Conservation (phyloP, 1,140 invertebrate genomes). For the Cydia fagiglandana region DNA sequence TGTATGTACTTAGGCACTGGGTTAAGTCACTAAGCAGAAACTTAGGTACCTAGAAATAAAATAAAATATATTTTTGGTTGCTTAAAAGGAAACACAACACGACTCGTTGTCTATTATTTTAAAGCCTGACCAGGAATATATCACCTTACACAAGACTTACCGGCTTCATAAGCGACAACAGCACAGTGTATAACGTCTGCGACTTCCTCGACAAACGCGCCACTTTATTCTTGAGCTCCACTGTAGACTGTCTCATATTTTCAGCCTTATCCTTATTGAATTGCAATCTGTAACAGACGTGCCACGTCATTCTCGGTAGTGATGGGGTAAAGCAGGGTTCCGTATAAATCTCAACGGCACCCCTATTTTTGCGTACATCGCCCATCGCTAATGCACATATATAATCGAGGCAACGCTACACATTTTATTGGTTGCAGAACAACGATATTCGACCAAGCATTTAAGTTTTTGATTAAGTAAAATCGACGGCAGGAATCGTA, state of each 20-base stretch:
- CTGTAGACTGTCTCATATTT: constrained; percentile 36
- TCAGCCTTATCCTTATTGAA: constrained; percentile 42
- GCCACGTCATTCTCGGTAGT: constrained; percentile 2
- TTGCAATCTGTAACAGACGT: constrained; percentile 37
- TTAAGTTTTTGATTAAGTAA: not conserved
- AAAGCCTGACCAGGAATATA: too few relatives aligned
- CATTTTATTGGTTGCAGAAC: not conserved
- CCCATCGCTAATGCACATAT: constrained; percentile 27
- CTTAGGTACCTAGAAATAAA: too few relatives aligned
- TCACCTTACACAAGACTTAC: constrained; percentile 34
- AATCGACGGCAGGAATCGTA: not conserved
- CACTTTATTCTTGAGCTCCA: constrained; percentile 40
- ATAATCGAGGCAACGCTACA: constrained; percentile 22
- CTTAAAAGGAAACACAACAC: too few relatives aligned
- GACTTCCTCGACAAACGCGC: constrained; percentile 34
- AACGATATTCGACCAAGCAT: constrained; percentile 24
- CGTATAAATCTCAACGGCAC: not conserved
- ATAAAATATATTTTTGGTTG: too few relatives aligned
- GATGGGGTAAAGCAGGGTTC: not conserved
- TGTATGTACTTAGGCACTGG: too few relatives aligned
- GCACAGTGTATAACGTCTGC: constrained; percentile 36
- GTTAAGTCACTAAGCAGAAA: too few relatives aligned
- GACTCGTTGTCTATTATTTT: too few relatives aligned
- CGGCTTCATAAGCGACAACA: constrained; percentile 37
- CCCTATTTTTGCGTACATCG: not conserved